phyloP scores from a whole-genome alignment of 92 coral and sea anemone genomes.

The Pocillopora meandrina region DNA sequence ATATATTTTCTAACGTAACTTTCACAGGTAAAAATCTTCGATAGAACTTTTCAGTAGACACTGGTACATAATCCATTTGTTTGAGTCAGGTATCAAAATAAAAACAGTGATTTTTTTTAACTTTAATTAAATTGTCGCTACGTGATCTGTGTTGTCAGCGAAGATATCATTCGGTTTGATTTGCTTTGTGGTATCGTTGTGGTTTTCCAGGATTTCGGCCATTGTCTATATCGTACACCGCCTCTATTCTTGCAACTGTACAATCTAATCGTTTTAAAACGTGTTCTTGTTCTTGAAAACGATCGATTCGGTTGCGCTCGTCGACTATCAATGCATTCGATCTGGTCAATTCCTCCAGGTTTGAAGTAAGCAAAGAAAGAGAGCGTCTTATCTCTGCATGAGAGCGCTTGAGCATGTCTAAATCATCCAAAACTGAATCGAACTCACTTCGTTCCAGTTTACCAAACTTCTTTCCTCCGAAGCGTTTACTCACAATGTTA shows the following conservation, averaged over 20 bases:
- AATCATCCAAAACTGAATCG: conserved; percentile 47
- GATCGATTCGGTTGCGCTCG: conserved; percentile 3
- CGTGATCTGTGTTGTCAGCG: background rate
- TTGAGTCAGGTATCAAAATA: too few relatives aligned
- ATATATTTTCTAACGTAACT: too few relatives aligned
- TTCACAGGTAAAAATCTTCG: too few relatives aligned
- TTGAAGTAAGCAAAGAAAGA: conserved; percentile 20
- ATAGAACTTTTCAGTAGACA: too few relatives aligned
- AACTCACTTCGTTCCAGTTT: conserved; percentile 53
- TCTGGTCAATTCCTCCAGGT: conserved; percentile 23
- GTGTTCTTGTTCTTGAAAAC: background rate
- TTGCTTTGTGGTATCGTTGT: conserved; percentile 22
- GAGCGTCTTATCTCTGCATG: conserved; percentile 23
- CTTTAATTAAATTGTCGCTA: too few relatives aligned
- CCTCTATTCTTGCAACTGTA: conserved; percentile 31
- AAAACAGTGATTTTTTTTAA: too few relatives aligned
- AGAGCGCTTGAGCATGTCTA: conserved; percentile 38
- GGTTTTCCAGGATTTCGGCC: conserved; percentile 11
- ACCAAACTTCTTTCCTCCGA: conserved; percentile 65
- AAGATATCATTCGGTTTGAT: conserved; percentile 17
- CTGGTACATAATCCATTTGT: too few relatives aligned
- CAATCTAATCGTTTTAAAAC: conserved; percentile 5
- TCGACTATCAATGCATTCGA: conserved; percentile 2
- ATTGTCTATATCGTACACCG: conserved; percentile 27
- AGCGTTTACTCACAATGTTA: conserved; percentile 46